phyloP scores from a whole-genome alignment of 1,140 invertebrate species.

The Drosophila erecta region DNA sequence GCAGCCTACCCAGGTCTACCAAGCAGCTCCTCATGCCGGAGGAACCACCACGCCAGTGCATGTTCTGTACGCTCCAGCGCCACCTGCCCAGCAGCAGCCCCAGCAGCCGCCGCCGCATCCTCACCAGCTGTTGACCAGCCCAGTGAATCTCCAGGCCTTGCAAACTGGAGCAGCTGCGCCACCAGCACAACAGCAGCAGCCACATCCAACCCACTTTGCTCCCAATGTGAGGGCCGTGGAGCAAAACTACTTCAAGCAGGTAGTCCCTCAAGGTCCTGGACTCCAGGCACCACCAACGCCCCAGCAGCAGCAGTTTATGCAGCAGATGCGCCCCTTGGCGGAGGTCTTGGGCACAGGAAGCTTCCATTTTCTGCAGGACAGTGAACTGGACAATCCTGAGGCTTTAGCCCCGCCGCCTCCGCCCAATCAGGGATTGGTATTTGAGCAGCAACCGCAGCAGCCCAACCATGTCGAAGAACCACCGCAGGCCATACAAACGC shows the following conservation, averaged over 20 bases:
- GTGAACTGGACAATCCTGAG: slow-evolving; percentile 90
- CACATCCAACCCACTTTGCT: slow-evolving; percentile 60
- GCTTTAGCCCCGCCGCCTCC: slow-evolving; percentile 51
- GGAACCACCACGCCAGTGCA: slow-evolving; percentile 78
- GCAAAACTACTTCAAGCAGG: slow-evolving; percentile 86
- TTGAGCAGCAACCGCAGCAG: slow-evolving; percentile 57
- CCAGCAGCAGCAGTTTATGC: slow-evolving; percentile 80
- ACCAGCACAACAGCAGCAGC: slow-evolving; percentile 38
- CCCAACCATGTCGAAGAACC: slow-evolving; percentile 69
- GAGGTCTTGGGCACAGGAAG: slow-evolving; percentile 89
- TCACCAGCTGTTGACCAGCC: slow-evolving; percentile 70
- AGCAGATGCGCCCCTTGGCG: slow-evolving; percentile 87
- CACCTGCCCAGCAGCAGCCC: slow-evolving; percentile 68
- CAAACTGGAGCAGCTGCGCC: slow-evolving; percentile 46
- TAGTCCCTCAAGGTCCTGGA: slow-evolving; percentile 84
- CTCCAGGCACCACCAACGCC: slow-evolving; percentile 50
- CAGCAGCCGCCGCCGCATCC: slow-evolving; percentile 48
- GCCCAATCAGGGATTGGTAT: slow-evolving; percentile 55
- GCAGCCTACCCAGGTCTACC: slow-evolving; percentile 36
- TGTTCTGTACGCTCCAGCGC: slow-evolving; percentile 78
- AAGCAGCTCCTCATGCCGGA: slow-evolving; percentile 39
- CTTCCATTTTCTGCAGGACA: slow-evolving; percentile 91
- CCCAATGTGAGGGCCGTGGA: slow-evolving; percentile 87
- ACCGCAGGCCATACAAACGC: slow-evolving; percentile 87
- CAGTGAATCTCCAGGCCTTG: slow-evolving; percentile 75